Conservation (phyloP, 2,113 vertebrate genomes). For the Leiothrix lutea region DNA sequence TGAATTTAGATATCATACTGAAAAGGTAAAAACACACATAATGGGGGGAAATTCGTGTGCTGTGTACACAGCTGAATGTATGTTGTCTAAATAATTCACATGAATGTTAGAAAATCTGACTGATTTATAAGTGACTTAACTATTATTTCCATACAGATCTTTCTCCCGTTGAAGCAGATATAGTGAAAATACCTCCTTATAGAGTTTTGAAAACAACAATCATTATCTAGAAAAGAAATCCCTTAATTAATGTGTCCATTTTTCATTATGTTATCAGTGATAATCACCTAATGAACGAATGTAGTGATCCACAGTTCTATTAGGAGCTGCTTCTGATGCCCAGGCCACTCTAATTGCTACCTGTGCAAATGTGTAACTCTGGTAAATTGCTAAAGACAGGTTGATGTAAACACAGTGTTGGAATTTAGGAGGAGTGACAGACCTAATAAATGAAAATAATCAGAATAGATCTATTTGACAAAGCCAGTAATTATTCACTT, state of each 20-base stretch:
- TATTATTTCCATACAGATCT: not conserved
- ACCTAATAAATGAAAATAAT: conserved; percentile 67
- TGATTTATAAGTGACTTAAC: not conserved
- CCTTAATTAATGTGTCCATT: not conserved
- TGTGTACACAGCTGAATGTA: not conserved
- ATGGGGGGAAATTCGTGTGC: not conserved
- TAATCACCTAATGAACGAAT: not conserved
- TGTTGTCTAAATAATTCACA: not conserved
- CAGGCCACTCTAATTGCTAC: conserved; percentile 50
- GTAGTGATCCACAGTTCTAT: not conserved
- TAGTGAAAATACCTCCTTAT: not conserved
- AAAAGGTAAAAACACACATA: not conserved
- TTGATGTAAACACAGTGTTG: conserved; percentile 67
- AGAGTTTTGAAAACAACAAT: not conserved
- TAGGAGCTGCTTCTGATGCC: not conserved
- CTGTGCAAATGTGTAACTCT: conserved; percentile 54
- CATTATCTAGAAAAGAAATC: not conserved
- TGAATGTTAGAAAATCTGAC: not conserved
- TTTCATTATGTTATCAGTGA: not conserved
- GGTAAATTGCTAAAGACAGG: conserved; percentile 60
- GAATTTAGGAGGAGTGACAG: conserved; percentile 57
- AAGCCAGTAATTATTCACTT: conserved; percentile 63
- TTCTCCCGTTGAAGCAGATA: not conserved
- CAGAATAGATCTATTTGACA: conserved; percentile 67
- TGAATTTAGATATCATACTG: not conserved